These are phyloP conservation scores for Apteryx mantelli DNA, from an alignment of 2,113 vertebrate genomes.

Conservation along the genomic window DNA sequence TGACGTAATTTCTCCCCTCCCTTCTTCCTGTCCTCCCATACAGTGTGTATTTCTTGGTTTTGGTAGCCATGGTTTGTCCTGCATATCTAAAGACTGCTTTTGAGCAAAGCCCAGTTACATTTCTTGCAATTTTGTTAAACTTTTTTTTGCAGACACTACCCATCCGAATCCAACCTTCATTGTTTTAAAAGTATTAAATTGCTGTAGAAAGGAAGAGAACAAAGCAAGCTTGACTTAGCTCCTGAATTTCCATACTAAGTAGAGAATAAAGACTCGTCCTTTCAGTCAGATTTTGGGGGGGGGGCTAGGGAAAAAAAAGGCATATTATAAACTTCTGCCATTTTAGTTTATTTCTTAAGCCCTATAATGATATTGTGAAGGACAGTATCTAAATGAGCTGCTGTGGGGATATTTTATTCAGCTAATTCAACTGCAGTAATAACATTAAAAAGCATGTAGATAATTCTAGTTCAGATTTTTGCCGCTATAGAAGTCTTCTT, in stretches of 20 bases:
- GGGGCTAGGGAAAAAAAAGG: not conserved
- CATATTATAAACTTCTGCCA: not conserved
- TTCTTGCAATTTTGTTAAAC: not conserved
- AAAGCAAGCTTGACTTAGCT: not conserved
- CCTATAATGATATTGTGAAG: not conserved
- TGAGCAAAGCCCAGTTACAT: not conserved
- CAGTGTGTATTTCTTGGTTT: not conserved
- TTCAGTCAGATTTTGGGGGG: not conserved
- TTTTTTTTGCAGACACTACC: not conserved
- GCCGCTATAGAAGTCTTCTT: not conserved
- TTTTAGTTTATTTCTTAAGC: not conserved
- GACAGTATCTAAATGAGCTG: not conserved
- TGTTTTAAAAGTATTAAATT: not conserved
- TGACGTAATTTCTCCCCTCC: not conserved
- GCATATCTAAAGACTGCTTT: not conserved
- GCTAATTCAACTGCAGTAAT: not conserved
- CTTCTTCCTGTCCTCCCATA: rapidly evolving
- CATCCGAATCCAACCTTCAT: not conserved
- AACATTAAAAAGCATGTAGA: not conserved
- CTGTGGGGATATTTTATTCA: not conserved
- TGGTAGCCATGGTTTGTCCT: not conserved
- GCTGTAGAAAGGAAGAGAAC: not conserved
- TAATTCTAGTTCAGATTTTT: not conserved
- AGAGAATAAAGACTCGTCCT: not conserved
- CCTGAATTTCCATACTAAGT: not conserved